A percentile compares a stretch with the other conserved stretches of the same genome.
Conservation (phyloP, 2,888 invertebrate species). For the Hyalella azteca region DNA sequence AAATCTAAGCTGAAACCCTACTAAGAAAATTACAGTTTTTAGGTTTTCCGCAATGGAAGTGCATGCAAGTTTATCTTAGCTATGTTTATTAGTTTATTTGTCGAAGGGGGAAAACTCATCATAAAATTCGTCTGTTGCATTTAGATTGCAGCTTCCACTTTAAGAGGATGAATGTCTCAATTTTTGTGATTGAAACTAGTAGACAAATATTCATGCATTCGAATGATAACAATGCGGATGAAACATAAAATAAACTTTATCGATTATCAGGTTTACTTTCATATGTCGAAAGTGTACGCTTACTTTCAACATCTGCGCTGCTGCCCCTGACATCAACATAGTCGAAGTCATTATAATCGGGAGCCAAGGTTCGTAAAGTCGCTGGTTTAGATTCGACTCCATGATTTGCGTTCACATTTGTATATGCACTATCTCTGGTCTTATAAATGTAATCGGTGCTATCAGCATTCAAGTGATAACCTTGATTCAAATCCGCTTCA, state of each 20-base stretch:
- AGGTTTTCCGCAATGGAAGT: no score
- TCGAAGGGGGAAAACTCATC: no score
- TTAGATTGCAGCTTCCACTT: no score
- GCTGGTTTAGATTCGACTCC: slow-evolving; percentile 1
- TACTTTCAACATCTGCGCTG: not conserved
- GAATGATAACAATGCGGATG: no score
- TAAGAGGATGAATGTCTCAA: no score
- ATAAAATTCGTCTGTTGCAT: no score
- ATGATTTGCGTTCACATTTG: not conserved
- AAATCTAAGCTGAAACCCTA: no score
- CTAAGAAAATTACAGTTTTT: no score
- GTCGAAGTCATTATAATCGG: slow-evolving; percentile 17
- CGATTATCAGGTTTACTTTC: not conserved
- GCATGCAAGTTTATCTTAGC: no score
- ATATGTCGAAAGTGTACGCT: not conserved
- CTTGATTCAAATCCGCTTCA: not conserved
- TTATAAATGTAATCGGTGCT: not conserved
- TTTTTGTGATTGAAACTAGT: no score
- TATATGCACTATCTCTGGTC: not conserved
- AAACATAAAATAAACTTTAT: not conserved
- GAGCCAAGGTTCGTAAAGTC: not conserved
- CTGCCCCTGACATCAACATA: slow-evolving; percentile 23
- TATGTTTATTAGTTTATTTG: no score
- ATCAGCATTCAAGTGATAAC: slow-evolving; percentile 9
- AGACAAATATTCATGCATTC: no score